Percentiles rank a stretch among this genome's conserved stretches.
These are phyloP conservation scores for Aradophagus sp. DNA, from an alignment of 1,140 invertebrate genomes.

Conservation along the genomic window DNA sequence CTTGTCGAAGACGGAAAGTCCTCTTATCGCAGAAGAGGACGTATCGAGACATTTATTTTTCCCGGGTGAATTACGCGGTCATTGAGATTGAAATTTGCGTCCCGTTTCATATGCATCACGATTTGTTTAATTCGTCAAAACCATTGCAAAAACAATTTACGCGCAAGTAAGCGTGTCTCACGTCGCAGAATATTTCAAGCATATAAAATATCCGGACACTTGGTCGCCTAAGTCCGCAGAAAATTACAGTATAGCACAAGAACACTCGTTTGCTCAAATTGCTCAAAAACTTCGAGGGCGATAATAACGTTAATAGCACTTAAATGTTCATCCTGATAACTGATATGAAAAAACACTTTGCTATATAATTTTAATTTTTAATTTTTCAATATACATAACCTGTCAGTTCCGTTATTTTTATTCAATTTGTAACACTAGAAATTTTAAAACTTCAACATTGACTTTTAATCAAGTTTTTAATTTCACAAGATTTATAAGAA, in stretches of 20 bases:
- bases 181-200: conserved; percentile 60
- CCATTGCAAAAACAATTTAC: conserved; percentile 42
- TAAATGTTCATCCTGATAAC: conserved; percentile 32
- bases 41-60: background rate
- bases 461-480: background rate
- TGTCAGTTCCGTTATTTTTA: background rate
- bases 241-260: conserved; percentile 56
- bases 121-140: conserved; percentile 60
- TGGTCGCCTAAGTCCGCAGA: conserved; percentile 61
- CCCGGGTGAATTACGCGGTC: conserved; percentile 5
- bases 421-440: background rate
- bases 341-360: conserved; percentile 31
- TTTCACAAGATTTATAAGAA: no score
- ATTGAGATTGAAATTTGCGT: conserved; percentile 12
- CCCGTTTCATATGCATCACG: conserved; percentile 16
- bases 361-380: background rate
- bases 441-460: no score
- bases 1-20: no score
- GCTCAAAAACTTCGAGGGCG: conserved; percentile 53
- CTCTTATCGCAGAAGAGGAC: conserved; percentile 5
- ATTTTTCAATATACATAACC: background rate
- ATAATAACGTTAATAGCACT: conserved; percentile 51
- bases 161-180: conserved; percentile 37
- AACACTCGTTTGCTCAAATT: conserved; percentile 50
- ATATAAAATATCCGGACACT: conserved; percentile 65